These are phyloP conservation scores for Aphidius colemani DNA, from an alignment of 2,888 invertebrate species.

Conservation along the genomic window DNA sequence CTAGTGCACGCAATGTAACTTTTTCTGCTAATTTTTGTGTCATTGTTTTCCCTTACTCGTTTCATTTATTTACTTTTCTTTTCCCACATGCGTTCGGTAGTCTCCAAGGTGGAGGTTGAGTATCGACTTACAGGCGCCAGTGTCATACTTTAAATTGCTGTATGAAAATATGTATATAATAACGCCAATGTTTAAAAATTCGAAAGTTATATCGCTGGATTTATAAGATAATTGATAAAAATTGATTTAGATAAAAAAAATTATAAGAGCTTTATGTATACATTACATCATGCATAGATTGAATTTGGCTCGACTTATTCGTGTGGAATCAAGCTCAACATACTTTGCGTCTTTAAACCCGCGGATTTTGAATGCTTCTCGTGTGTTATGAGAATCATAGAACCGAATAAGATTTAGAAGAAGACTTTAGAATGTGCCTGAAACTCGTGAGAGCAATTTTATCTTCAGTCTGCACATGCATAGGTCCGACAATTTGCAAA, in stretches of 20 bases:
- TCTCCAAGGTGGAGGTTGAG: not conserved
- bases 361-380: not conserved
- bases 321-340: not conserved
- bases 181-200: no score
- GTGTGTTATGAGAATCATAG: not conserved
- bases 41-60: no score
- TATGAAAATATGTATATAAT: not conserved
- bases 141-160: constrained; percentile 8
- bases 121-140: constrained; percentile 14
- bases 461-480: not conserved
- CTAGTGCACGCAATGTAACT: constrained; percentile 3
- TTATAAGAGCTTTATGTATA: no score
- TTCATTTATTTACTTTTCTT: not conserved
- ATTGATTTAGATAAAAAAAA: no score
- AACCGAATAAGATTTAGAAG: not conserved
- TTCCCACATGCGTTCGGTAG: not conserved
- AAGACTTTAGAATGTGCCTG: not conserved
- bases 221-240: no score
- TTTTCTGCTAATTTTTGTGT: no score
- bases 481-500: not conserved
- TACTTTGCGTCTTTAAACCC: not conserved
- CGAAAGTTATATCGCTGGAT: no score
- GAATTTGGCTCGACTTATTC: no score
- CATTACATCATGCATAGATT: no score
- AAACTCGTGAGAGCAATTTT: not conserved